A percentile compares a stretch with the other conserved stretches of the same genome.
Evolutionary conservation across 2,888 invertebrate species (phyloP).

Genomic region (Pyrrhia umbra): DNA sequence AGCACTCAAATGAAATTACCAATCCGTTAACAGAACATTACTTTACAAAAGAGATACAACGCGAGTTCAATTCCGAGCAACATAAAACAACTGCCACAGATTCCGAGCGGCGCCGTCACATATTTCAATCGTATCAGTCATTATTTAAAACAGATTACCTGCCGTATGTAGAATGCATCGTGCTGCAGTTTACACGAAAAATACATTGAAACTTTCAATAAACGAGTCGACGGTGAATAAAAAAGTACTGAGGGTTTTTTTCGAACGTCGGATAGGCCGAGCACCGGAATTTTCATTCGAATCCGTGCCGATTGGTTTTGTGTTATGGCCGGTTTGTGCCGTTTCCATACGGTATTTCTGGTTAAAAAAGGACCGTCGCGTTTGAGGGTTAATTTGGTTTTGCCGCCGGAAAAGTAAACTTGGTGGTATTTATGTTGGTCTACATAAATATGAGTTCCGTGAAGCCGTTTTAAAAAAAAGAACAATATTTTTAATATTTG

Average conservation of each 20-base stretch:
- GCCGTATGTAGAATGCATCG: slow-evolving; percentile 31
- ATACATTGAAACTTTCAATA: slow-evolving; percentile 62
- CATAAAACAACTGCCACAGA: slow-evolving; percentile 5
- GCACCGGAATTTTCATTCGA: slow-evolving; percentile 60
- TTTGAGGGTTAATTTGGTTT: slow-evolving; percentile 36
- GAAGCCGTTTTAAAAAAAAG: background rate
- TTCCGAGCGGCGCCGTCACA: slow-evolving; percentile 29
- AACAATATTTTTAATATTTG: no score
- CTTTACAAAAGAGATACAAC: slow-evolving; percentile 12
- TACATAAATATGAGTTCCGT: background rate
- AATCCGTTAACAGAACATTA: background rate
- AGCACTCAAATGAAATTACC: background rate
- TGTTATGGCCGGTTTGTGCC: slow-evolving; percentile 31
- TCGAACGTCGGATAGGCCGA: slow-evolving; percentile 26
- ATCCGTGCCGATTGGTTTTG: slow-evolving; percentile 58
- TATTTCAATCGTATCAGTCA: slow-evolving; percentile 55
- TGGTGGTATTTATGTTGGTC: background rate
- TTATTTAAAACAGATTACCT: slow-evolving; percentile 54
- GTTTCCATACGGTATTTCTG: slow-evolving; percentile 12
- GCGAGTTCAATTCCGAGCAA: slow-evolving; percentile 21
- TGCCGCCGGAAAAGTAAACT: background rate
- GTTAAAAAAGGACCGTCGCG: slow-evolving; percentile 20
- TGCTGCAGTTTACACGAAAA: slow-evolving; percentile 60
- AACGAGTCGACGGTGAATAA: slow-evolving; percentile 33
- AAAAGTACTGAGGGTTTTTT: slow-evolving; percentile 38